Evolutionary conservation across 1,140 invertebrate genomes (phyloP), one percentile per base, ranked within the genome.

Genomic region (Ceratoteleas bidentatus): DNA sequence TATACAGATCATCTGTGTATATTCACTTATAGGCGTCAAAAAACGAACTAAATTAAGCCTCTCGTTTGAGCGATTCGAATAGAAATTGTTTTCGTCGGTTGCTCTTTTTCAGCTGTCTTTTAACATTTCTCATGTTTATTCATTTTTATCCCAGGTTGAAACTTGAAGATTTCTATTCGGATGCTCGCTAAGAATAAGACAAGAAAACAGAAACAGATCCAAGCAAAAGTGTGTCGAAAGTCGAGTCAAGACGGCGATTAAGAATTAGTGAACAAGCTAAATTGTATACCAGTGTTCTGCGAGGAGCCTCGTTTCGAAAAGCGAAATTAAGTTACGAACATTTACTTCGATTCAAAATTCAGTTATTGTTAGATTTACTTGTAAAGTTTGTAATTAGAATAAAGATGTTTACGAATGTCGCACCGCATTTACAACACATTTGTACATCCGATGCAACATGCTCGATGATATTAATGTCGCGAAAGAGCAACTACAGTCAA

Each of bases 311-410:
- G 36, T 74, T 62, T 54, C 43, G 11, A 7, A 1, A 54, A 14
- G 49, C 47, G 14, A 62, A n/a, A n/a, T 57, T 36, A n/a, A 14
- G 52, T 33, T 9, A 38, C 36, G 9, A 6, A 34, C 45, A 33
- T 34, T 61, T 57, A 32, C 33, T 64, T 77, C 40, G 32, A 66
- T 66, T 80, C 9, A 15, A 50, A 65, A 76, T 36, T 69, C 54
- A 79, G 74, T 62, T 56, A 47, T 56, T 74, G 69, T 74, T 74
- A 69, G 54, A 61, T 54, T 70, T 53, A 70, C 1, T 70, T 76
- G 66, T 76, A 81, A 81, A 76, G 38, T 76, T 81, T 76, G 66
- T 76, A 72, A 72, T 75, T 70, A 66, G 60, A 81, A 61, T 70
- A 54, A 72, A 70, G 40, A 75, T 52, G 13, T 60, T 60, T 65